phyloP scores from a whole-genome alignment of 2,797 vertebrate genomes.

The Anguilla anguilla region DNA sequence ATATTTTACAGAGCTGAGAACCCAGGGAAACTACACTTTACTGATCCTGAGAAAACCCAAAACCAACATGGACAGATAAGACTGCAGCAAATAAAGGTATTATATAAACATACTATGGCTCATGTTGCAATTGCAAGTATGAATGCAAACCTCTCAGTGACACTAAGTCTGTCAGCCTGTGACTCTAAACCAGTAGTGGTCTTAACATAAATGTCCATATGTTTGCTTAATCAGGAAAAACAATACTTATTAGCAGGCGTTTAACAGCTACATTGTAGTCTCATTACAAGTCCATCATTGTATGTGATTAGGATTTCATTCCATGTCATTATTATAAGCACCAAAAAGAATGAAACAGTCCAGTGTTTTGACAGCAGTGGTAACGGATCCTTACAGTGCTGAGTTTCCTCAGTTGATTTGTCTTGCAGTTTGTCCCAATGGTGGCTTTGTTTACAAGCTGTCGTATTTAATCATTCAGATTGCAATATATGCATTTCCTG shows the following conservation, averaged over 20 bases:
- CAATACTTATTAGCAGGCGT: not conserved
- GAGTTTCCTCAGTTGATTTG: conserved; percentile 2
- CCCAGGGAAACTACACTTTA: not conserved
- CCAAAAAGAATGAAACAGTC: conserved; percentile 6
- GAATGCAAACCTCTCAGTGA: not conserved
- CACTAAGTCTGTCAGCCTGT: conserved; percentile 5
- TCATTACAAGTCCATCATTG: not conserved
- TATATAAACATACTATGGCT: not conserved
- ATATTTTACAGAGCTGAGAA: not conserved
- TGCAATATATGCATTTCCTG: not conserved
- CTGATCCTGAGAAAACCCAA: conserved; percentile 18
- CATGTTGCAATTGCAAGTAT: not conserved
- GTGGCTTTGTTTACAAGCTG: not conserved
- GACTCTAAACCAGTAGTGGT: conserved; percentile 19
- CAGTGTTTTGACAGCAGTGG: conserved; percentile 26
- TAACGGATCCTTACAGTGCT: not conserved
- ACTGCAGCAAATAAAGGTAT: conserved; percentile 17
- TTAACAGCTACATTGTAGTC: not conserved
- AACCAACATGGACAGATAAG: conserved; percentile 16
- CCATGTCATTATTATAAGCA: conserved; percentile 14
- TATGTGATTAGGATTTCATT: not conserved
- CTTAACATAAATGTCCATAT: not conserved
- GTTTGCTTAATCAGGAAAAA: not conserved
- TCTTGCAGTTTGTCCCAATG: not conserved
- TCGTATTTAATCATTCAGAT: not conserved